Evolutionary conservation across 1,140 invertebrate genomes (phyloP).

Genomic region (Platorchestia sp.): DNA sequence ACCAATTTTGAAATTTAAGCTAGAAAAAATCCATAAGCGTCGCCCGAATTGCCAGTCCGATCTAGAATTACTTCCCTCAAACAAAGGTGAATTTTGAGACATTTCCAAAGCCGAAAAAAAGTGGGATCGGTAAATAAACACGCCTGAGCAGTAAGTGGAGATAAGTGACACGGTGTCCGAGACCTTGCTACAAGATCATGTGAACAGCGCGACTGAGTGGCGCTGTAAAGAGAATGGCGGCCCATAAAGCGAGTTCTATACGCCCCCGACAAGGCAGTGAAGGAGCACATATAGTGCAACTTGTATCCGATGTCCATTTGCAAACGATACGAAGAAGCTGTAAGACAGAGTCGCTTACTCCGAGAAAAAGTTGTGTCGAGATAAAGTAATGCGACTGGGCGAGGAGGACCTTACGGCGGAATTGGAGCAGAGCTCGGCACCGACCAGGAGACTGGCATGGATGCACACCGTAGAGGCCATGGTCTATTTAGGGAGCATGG

Average conservation of each 20-base stretch:
- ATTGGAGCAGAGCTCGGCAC: background rate
- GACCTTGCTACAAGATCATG: background rate
- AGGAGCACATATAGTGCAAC: background rate
- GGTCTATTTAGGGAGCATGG: background rate
- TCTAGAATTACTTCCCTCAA: background rate
- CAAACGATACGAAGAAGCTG: conserved; percentile 6
- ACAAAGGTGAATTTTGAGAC: background rate
- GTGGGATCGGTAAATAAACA: background rate
- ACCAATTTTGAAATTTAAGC: background rate
- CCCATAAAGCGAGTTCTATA: background rate
- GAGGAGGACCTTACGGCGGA: background rate
- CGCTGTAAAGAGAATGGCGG: background rate
- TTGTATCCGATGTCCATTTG: conserved; percentile 1
- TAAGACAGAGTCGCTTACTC: background rate
- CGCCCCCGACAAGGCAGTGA: background rate
- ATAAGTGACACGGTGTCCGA: background rate
- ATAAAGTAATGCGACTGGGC: background rate
- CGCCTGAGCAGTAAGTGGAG: background rate
- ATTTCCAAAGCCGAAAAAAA: background rate
- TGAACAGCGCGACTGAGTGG: background rate
- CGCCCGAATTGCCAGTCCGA: background rate
- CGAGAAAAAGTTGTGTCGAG: background rate
- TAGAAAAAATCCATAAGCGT: background rate
- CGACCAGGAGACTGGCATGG: background rate
- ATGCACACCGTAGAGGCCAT: background rate